Evolutionary conservation across 2,113 vertebrate species (phyloP), one percentile per base, ranked within the genome.

Genomic region (Eolophus roseicapilla): DNA sequence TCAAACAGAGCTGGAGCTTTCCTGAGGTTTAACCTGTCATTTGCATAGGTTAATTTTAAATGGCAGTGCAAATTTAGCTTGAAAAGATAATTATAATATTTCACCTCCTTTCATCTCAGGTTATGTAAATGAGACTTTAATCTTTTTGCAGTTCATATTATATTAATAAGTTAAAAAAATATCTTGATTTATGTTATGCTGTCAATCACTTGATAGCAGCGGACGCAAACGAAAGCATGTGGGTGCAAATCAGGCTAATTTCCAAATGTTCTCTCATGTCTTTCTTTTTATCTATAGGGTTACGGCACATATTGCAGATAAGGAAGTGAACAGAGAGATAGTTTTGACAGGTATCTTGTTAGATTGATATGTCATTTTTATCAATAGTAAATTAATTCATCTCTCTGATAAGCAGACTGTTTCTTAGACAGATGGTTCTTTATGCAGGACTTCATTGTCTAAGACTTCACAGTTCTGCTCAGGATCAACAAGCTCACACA

Each of bases 21-120:
- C 95, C 90, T 94, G 94, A 88, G 91, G 94, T 98, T 98, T 98
- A 98, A 98, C 97, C 98, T 98, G 97, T 98, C 97, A 98, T 99
- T 98, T 98, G 97, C 98, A 98, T 98, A 99, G 98, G 98, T 99
- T 99, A 99, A 99, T 99, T 99, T 99, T 98, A 98, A 99, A 98
- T 98, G 98, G 98, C 98, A 98, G 97, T 97, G 98, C 98, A 99
- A 99, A 99, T 99, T 99, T 99, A 98, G 97, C 98, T 98, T 99
- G 98, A 99, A 99, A 99, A 98, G 98, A 98, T 99, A 99, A 99
- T 99, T 99, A 98, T 96, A 98, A 98, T 98, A 99, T 98, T 98
- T 98, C 98, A 98, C 98, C 97, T 97, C 97, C 97, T 98, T 98
- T 98, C 98, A 98, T 98, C 97, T 98, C 97, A 97, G 98, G 98